Percentiles rank a stretch among this genome's conserved stretches.
Evolutionary conservation across 2,888 invertebrate species (phyloP).

Genomic region (Aspidiotus destructor): DNA sequence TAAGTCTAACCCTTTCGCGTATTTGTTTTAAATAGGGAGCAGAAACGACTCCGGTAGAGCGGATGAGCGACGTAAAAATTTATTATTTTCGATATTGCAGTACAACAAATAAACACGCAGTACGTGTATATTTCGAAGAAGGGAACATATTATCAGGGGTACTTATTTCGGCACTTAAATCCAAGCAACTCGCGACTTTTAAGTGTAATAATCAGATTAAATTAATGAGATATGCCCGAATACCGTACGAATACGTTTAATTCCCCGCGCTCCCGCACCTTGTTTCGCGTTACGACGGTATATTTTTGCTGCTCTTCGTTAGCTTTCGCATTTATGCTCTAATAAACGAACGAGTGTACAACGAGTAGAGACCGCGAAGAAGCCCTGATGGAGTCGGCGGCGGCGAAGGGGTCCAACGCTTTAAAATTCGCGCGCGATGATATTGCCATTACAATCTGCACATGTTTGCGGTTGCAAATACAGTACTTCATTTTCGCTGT

Average conservation of each 20-base stretch:
- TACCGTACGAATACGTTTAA: conserved; percentile 14
- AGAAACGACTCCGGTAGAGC: too few relatives aligned
- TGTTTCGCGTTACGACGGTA: background rate
- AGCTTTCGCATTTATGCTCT: conserved; percentile 23
- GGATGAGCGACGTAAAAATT: background rate
- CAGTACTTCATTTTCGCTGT: conserved; percentile 3
- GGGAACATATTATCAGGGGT: conserved; percentile 20
- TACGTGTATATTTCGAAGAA: background rate
- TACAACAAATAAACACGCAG: background rate
- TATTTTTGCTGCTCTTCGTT: conserved; percentile 10
- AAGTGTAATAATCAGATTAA: conserved; percentile 28
- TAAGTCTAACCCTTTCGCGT: too few relatives aligned
- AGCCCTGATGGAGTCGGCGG: too few relatives aligned
- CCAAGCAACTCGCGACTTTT: conserved; percentile 20
- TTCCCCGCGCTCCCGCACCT: background rate
- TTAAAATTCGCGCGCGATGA: conserved; percentile 18
- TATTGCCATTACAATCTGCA: conserved; percentile 26
- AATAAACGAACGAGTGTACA: conserved; percentile 14
- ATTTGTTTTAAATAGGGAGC: too few relatives aligned
- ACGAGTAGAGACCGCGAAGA: too few relatives aligned
- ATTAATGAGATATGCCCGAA: conserved; percentile 25
- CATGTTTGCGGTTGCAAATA: conserved; percentile 27
- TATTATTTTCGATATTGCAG: background rate
- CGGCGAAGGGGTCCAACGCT: background rate
- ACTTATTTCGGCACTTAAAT: conserved; percentile 27